Percentiles rank a stretch among this genome's conserved stretches.
Conservation (phyloP, 2,888 invertebrate genomes). For the Nematopogon swammerdamellus region DNA sequence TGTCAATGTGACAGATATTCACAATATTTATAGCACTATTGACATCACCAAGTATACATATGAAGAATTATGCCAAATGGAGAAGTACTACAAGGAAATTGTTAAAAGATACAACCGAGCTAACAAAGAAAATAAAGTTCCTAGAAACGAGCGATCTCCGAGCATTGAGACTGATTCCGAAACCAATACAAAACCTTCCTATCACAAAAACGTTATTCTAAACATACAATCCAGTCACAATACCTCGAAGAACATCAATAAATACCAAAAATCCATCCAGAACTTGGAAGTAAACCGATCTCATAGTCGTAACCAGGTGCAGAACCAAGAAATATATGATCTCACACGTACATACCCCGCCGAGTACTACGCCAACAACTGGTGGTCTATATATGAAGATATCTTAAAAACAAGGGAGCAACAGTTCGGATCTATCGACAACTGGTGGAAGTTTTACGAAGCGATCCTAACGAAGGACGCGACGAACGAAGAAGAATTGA, state of each 20-base stretch:
- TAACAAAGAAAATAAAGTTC: constrained; percentile 26
- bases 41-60: constrained; percentile 41
- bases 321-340: constrained; percentile 35
- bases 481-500: constrained; percentile 26
- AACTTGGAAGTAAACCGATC: constrained; percentile 21
- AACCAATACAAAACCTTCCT: constrained; percentile 17
- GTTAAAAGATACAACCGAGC: constrained; percentile 35
- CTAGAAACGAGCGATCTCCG: constrained; percentile 17
- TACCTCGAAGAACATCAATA: constrained; percentile 23
- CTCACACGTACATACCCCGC: constrained; percentile 38
- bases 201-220: constrained; percentile 26
- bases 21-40: constrained; percentile 40
- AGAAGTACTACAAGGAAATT: constrained; percentile 45
- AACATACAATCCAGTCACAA: constrained; percentile 26
- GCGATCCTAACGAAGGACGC: constrained; percentile 29
- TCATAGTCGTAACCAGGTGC: constrained; percentile 20
- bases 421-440: constrained; percentile 47
- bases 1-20: constrained; percentile 34
- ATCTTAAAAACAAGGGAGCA: constrained; percentile 37
- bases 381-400: constrained; percentile 50
- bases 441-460: constrained; percentile 50
- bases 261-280: constrained; percentile 21
- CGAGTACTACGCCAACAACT: constrained; percentile 49
- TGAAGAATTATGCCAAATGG: constrained; percentile 42
- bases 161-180: constrained; percentile 17